Conservation (phyloP, 92 coral and sea anemone genomes). For the Anthopleura xanthogrammica region DNA sequence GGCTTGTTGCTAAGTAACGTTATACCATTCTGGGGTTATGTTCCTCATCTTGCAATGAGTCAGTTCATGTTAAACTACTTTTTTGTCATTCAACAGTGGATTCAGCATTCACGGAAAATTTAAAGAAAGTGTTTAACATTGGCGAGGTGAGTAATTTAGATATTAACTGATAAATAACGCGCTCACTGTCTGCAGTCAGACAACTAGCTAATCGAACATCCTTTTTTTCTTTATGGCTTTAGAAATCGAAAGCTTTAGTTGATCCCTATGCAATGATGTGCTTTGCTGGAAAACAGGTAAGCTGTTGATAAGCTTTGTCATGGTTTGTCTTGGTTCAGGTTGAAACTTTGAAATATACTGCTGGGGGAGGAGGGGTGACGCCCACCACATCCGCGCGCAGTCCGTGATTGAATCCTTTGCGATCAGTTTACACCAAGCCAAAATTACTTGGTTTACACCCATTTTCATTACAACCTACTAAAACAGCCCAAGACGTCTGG, state of each 20-base stretch:
- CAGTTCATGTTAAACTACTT: background rate
- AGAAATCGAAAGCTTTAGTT: slow-evolving; percentile 65
- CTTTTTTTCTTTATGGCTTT: background rate
- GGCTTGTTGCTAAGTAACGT: no score
- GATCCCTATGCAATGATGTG: slow-evolving; percentile 67
- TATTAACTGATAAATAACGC: no score
- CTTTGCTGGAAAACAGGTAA: slow-evolving; percentile 78
- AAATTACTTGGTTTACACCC: no score
- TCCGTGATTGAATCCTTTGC: no score
- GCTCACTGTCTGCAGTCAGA: background rate
- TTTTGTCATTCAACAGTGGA: slow-evolving; percentile 55
- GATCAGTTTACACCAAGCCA: no score
- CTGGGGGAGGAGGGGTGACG: no score
- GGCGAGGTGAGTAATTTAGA: slow-evolving; percentile 27
- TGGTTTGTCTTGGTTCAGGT: background rate
- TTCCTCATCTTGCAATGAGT: no score
- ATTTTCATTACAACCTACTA: no score
- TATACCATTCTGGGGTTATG: no score
- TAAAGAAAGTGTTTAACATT: slow-evolving; percentile 54
- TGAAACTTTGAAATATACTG: no score
- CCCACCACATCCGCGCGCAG: no score
- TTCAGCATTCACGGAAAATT: slow-evolving; percentile 49
- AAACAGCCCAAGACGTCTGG: no score
- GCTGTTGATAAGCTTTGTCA: background rate
- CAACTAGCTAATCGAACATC: background rate